Conservation (phyloP, 2,797 vertebrate species). For the Phoxinus dragarum region DNA sequence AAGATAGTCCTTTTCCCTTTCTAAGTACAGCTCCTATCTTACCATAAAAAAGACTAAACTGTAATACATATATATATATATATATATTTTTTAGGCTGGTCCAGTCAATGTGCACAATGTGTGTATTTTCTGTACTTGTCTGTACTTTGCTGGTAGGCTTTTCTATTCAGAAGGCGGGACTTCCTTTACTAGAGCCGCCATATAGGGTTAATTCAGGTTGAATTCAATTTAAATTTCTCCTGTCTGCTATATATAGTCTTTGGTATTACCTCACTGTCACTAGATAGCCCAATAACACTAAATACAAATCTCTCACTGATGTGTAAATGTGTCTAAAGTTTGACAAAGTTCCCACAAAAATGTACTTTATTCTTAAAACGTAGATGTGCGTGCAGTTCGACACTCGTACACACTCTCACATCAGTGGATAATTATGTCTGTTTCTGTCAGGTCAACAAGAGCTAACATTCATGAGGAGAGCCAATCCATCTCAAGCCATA, state of each 20-base stretch:
- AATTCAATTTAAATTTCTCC: neutral
- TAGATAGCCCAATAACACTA: neutral
- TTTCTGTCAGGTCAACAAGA: slow-evolving; percentile 43
- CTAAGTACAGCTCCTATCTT: neutral
- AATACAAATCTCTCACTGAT: neutral
- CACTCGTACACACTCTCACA: slow-evolving; percentile 1
- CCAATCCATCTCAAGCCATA: slow-evolving; percentile 26
- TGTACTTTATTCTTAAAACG: neutral
- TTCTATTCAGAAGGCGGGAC: neutral
- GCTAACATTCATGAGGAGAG: slow-evolving; percentile 37
- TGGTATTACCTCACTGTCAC: neutral
- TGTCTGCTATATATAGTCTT: neutral
- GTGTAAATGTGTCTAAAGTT: neutral
- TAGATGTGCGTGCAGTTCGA: neutral
- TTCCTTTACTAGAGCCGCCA: neutral
- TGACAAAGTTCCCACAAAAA: neutral
- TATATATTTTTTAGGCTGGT: neutral
- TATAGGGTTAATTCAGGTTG: neutral
- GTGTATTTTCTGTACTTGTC: too few relatives aligned
- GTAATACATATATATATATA: neutral
- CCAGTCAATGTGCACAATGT: neutral
- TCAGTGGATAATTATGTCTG: slow-evolving; percentile 50
- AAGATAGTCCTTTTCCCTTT: neutral
- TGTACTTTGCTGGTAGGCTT: neutral
- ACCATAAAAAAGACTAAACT: neutral